These are phyloP conservation scores for Agonopterix subpropinquella DNA, from an alignment of 2,888 invertebrate genomes.

Conservation along the genomic window DNA sequence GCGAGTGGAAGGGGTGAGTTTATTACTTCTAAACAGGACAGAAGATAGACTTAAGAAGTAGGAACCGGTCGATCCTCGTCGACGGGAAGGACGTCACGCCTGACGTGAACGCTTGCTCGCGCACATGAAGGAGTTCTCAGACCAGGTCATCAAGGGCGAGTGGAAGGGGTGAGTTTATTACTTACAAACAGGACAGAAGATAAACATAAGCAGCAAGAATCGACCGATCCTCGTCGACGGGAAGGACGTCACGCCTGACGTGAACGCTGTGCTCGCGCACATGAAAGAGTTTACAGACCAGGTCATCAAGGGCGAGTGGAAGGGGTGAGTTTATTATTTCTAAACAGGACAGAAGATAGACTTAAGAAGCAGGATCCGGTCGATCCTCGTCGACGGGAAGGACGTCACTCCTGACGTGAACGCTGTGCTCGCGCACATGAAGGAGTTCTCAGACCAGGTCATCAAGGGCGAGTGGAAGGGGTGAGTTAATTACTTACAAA, in stretches of 20 bases:
- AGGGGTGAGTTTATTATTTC: constrained; percentile 61
- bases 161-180: constrained; percentile 77
- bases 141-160: constrained; percentile 81
- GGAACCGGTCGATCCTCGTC: constrained; percentile 94
- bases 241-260: constrained; percentile 92
- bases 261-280: constrained; percentile 92
- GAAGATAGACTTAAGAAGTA: constrained; percentile 98
- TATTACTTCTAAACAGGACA: constrained; percentile 76
- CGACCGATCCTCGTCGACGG: constrained; percentile 81
- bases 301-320: constrained; percentile 83
- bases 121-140: constrained; percentile 96
- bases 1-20: constrained; percentile 80
- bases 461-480: constrained; percentile 82
- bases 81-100: constrained; percentile 87
- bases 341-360: constrained; percentile 93
- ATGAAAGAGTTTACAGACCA: constrained; percentile 95
- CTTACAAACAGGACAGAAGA: constrained; percentile 83
- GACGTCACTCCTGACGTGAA: constrained; percentile 97
- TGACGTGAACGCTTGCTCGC: constrained; percentile 90
- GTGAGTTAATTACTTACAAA: constrained; percentile 33
- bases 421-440: constrained; percentile 94
- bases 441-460: constrained; percentile 90
- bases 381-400: constrained; percentile 80
- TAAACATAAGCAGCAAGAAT: constrained; percentile 94
- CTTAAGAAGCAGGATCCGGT: constrained; percentile 87